A percentile compares a stretch with the other conserved stretches of the same genome.
These are phyloP conservation scores for Ursus arctos DNA, from an alignment of 2,113 vertebrate species.

Conservation along the genomic window DNA sequence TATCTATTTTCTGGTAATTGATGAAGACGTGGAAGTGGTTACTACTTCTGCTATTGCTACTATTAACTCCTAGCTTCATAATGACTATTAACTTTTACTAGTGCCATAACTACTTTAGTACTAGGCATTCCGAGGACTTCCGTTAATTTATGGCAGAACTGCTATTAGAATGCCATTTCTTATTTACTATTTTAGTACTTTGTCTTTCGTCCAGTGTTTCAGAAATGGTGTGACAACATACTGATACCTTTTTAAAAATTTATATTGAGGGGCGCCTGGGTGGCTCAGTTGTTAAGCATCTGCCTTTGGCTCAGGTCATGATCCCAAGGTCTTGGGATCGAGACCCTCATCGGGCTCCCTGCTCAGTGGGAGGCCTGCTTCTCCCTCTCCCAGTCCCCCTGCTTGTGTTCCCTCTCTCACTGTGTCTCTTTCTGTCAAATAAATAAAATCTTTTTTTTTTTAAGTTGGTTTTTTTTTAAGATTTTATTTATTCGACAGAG, in stretches of 20 bases:
- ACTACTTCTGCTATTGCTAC: not conserved
- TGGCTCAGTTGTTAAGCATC: too few relatives aligned
- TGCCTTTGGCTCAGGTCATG: too few relatives aligned
- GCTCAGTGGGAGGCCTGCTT: too few relatives aligned
- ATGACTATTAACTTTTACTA: not conserved
- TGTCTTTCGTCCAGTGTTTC: not conserved
- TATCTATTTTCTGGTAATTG: not conserved
- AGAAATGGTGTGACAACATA: not conserved
- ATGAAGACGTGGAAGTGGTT: not conserved
- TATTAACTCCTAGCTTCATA: not conserved
- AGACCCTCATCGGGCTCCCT: too few relatives aligned
- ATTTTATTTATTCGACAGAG: too few relatives aligned
- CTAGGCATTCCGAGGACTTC: not conserved
- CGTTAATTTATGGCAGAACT: not conserved
- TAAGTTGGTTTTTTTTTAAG: too few relatives aligned
- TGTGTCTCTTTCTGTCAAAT: too few relatives aligned
- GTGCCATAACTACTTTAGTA: not conserved
- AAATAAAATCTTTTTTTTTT: too few relatives aligned
- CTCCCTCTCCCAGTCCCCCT: too few relatives aligned
- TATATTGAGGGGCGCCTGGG: not conserved
- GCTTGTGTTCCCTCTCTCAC: too few relatives aligned
- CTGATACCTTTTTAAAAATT: not conserved
- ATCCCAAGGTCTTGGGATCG: too few relatives aligned
- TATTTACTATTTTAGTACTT: not conserved
- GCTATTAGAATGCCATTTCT: not conserved